Percentiles rank a stretch among this genome's conserved stretches.
phyloP scores from a whole-genome alignment of 2,888 invertebrate species.

The Prosopocoilus inquinatus region DNA sequence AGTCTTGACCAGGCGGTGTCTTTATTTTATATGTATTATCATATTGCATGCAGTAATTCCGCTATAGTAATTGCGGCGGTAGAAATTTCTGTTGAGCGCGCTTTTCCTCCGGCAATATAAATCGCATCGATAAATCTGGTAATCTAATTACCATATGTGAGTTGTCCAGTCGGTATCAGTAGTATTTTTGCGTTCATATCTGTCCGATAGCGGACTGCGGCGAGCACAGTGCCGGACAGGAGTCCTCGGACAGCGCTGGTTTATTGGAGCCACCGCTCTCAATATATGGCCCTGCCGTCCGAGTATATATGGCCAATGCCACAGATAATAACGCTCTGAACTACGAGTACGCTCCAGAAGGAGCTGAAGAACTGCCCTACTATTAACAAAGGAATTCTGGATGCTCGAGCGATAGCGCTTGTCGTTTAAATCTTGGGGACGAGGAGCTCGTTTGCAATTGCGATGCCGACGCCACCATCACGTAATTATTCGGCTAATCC shows the following conservation, averaged over 20 bases:
- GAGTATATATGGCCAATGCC: constrained; percentile 32
- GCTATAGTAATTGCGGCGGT: no score
- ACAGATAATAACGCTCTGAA: constrained; percentile 32
- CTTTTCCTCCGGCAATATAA: not conserved
- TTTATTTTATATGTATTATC: no score
- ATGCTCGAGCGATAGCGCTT: constrained; percentile 15
- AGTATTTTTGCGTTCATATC: constrained; percentile 33
- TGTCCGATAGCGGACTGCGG: constrained; percentile 26
- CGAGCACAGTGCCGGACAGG: constrained; percentile 20
- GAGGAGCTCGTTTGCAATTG: constrained; percentile 9
- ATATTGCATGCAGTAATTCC: no score
- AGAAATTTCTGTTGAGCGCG: no score
- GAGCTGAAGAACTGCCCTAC: constrained; percentile 17
- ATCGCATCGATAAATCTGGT: constrained; percentile 27
- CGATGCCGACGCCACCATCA: constrained; percentile 4
- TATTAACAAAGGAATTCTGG: constrained; percentile 17
- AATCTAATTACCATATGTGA: constrained; percentile 34
- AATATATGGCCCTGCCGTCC: constrained; percentile 19
- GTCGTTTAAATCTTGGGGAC: constrained; percentile 18
- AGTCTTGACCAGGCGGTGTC: no score
- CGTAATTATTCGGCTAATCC: constrained; percentile 1
- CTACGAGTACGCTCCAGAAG: constrained; percentile 17
- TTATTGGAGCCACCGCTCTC: constrained; percentile 31
- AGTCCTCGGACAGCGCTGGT: constrained; percentile 25
- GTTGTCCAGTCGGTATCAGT: constrained; percentile 28